Conservation (phyloP, 2,888 invertebrate species). For the Sepiola atlantica region DNA sequence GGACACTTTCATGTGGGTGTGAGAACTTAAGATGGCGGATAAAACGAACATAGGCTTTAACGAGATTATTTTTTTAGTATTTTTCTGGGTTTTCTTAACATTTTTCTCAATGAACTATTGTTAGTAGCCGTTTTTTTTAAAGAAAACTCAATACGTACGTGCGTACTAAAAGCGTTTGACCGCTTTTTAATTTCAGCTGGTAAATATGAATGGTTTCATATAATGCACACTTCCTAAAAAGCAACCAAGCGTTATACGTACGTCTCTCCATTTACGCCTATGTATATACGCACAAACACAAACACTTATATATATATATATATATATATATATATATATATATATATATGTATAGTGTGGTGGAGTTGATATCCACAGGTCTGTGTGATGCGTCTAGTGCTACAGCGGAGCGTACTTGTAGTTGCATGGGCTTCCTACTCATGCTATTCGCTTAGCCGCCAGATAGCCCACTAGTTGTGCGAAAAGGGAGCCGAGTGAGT, state of each 20-base stretch:
- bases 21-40: background rate
- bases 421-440: too few relatives aligned
- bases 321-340: background rate
- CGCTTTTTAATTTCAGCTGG: background rate
- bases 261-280: background rate
- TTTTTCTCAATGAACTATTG: background rate
- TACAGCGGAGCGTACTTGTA: too few relatives aligned
- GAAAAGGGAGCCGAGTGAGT: too few relatives aligned
- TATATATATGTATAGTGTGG: background rate
- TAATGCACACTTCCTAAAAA: background rate
- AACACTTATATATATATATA: too few relatives aligned
- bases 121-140: background rate
- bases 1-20: background rate
- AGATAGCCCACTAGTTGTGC: too few relatives aligned
- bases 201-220: background rate
- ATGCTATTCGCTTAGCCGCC: too few relatives aligned
- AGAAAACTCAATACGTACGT: background rate
- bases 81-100: background rate
- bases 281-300: background rate
- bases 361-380: too few relatives aligned
- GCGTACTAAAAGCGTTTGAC: background rate
- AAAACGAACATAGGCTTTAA: background rate
- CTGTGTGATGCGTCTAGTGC: too few relatives aligned
- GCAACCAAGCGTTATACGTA: background rate
- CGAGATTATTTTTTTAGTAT: background rate